Percentiles rank a stretch among this genome's conserved stretches.
phyloP scores from a whole-genome alignment of 2,888 invertebrate species.

The Pristionchus exspectatus region DNA sequence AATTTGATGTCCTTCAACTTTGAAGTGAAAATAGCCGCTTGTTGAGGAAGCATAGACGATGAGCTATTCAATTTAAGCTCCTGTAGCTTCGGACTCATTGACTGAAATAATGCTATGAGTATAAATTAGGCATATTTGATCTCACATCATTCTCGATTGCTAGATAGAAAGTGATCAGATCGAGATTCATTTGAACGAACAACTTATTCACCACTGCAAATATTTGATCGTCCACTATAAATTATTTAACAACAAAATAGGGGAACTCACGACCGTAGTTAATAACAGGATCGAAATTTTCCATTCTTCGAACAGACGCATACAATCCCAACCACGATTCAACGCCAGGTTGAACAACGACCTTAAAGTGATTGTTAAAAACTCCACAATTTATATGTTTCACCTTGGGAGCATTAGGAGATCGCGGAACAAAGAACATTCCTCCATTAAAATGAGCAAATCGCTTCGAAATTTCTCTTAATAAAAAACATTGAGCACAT shows the following conservation, averaged over 20 bases:
- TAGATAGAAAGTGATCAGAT: slow-evolving; percentile 57
- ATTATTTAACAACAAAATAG: not conserved
- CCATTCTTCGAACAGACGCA: slow-evolving; percentile 58
- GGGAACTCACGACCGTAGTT: slow-evolving; percentile 60
- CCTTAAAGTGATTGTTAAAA: not conserved
- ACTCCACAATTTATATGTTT: not conserved
- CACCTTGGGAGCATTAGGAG: slow-evolving; percentile 36
- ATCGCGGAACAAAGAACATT: slow-evolving; percentile 43
- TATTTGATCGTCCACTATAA: not conserved
- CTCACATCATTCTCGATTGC: slow-evolving; percentile 12
- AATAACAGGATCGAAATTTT: slow-evolving; percentile 57
- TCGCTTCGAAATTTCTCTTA: not conserved
- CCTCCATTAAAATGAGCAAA: slow-evolving; percentile 37
- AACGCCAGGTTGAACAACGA: slow-evolving; percentile 60
- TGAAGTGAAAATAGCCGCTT: not conserved
- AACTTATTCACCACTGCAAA: slow-evolving; percentile 62
- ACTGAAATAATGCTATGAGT: not conserved
- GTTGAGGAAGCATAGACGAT: not conserved
- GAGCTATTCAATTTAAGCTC: not conserved
- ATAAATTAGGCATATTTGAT: not conserved
- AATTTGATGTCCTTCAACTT: slow-evolving; percentile 1
- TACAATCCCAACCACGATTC: slow-evolving; percentile 64
- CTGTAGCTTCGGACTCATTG: not conserved
- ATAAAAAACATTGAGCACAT: not conserved
- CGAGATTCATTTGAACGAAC: slow-evolving; percentile 58